Evolutionary conservation across 2,797 vertebrate genomes (phyloP).

Genomic region (Sphenopsis melanotis): DNA sequence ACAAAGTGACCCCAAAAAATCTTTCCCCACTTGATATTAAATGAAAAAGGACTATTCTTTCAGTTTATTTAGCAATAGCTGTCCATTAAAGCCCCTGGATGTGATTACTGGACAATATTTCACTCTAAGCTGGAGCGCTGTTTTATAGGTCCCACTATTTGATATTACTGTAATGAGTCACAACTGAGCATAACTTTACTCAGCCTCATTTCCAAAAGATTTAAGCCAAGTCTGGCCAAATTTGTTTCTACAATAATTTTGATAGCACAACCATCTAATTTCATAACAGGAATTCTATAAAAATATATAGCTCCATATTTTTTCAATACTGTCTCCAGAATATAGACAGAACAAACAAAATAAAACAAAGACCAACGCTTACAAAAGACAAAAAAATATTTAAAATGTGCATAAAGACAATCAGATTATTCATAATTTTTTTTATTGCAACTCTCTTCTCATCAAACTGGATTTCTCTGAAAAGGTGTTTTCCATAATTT

Average conservation of each 20-base stretch:
- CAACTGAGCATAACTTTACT: not conserved
- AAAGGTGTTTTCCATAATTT: not conserved
- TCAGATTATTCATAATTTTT: not conserved
- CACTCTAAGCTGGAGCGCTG: accelerated
- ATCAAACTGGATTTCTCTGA: not conserved
- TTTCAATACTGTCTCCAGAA: not conserved
- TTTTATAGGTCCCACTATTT: not conserved
- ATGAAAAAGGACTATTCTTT: not conserved
- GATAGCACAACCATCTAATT: not conserved
- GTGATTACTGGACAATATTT: not conserved
- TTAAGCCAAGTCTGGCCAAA: not conserved
- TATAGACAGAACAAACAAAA: not conserved
- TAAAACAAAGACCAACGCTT: not conserved
- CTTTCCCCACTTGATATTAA: not conserved
- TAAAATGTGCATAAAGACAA: not conserved
- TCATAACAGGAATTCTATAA: not conserved
- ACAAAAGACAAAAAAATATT: not conserved
- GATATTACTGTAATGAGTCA: not conserved
- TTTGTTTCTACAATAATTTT: not conserved
- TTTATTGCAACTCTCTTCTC: not conserved
- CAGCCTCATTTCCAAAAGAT: not conserved
- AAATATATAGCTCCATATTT: not conserved
- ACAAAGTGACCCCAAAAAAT: not conserved
- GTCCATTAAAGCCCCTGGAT: not conserved
- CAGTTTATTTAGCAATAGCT: not conserved